Evolutionary conservation across 2,113 vertebrate genomes (phyloP).

Genomic region (Cyanoderma ruficeps): DNA sequence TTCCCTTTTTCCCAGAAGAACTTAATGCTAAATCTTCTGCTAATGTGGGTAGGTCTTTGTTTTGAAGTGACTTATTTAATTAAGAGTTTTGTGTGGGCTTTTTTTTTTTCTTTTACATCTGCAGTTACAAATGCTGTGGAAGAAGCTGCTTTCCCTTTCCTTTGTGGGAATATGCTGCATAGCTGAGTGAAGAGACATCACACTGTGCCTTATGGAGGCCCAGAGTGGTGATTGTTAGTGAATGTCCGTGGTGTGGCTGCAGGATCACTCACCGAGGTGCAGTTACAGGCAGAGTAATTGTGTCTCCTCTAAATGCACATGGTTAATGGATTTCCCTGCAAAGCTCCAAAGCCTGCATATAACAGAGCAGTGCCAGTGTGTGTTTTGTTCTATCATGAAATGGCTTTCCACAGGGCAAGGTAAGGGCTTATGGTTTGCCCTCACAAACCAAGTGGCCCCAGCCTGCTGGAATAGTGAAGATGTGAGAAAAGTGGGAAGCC

Average conservation of each 20-base stretch:
- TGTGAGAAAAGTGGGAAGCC: not conserved
- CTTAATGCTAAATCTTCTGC: not conserved
- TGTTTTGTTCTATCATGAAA: not conserved
- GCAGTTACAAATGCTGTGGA: not conserved
- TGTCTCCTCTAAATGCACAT: not conserved
- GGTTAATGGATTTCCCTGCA: not conserved
- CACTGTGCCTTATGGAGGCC: fast-evolving
- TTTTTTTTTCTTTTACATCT: not conserved
- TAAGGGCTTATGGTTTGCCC: not conserved
- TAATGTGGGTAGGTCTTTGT: not conserved
- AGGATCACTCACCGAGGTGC: not conserved
- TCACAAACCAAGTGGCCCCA: not conserved
- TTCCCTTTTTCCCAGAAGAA: not conserved
- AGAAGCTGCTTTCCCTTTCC: not conserved
- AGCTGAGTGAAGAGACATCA: not conserved
- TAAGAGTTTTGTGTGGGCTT: not conserved
- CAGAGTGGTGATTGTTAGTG: not conserved
- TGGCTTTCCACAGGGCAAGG: not conserved
- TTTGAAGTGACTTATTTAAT: conserved; percentile 9
- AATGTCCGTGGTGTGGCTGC: not conserved
- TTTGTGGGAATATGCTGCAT: not conserved
- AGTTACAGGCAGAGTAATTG: not conserved
- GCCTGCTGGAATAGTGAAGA: not conserved
- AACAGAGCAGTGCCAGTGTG: not conserved
- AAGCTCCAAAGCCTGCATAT: not conserved